Conservation (phyloP, 2,888 invertebrate genomes). For the Pandemis corylana region DNA sequence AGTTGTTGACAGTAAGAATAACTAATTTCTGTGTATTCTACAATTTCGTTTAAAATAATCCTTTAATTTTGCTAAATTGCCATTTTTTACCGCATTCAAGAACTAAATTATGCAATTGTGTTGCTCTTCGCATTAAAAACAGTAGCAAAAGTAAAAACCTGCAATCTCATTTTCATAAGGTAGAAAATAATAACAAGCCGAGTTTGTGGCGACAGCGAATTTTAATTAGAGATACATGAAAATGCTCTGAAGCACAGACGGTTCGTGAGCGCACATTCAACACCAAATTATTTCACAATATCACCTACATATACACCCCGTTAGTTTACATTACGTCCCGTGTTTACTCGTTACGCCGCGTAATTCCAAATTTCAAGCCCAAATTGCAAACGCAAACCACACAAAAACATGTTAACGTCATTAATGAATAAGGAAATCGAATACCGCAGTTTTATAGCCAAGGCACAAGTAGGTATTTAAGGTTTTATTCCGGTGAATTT, state of each 20-base stretch:
- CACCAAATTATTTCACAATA: conserved; percentile 72
- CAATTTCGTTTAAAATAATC: not conserved
- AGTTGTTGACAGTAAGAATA: too few relatives aligned
- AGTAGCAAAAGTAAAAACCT: conserved; percentile 13
- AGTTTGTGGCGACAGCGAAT: conserved; percentile 73
- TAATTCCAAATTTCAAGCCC: conserved; percentile 23
- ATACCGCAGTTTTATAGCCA: conserved; percentile 45
- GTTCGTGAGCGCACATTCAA: conserved; percentile 61
- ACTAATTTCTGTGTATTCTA: too few relatives aligned
- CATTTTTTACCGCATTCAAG: not conserved
- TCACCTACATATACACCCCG: conserved; percentile 53
- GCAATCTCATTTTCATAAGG: conserved; percentile 69
- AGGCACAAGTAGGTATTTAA: conserved; percentile 63
- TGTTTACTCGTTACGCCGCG: conserved; percentile 28
- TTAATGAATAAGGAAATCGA: conserved; percentile 31
- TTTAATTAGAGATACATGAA: conserved; percentile 84
- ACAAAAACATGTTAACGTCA: conserved; percentile 9
- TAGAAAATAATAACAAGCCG: conserved; percentile 66
- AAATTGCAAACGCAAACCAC: not conserved
- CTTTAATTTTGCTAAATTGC: not conserved
- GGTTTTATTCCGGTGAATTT: conserved; percentile 72
- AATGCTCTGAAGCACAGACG: conserved; percentile 77
- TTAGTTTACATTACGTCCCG: conserved; percentile 27
- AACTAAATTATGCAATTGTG: conserved; percentile 23
- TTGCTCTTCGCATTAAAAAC: conserved; percentile 9